Conservation (phyloP, 2,113 vertebrate species). For the Trogon melanurus region DNA sequence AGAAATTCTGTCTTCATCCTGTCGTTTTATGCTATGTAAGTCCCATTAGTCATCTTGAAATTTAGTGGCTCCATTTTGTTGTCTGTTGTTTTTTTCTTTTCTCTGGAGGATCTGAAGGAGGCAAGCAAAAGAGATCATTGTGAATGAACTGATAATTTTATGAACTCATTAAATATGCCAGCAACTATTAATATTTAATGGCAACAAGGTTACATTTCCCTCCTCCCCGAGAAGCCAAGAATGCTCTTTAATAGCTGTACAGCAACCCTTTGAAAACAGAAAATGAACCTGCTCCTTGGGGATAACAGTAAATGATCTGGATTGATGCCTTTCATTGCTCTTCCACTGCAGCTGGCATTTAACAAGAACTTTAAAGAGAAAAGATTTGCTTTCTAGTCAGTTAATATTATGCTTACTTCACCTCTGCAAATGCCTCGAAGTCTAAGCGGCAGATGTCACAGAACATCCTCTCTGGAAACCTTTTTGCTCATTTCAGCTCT, state of each 20-base stretch:
- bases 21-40: not conserved
- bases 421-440: not conserved
- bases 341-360: conserved; percentile 13
- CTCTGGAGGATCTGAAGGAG: not conserved
- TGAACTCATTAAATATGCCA: conserved; percentile 46
- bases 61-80: not conserved
- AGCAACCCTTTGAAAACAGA: conserved; percentile 17
- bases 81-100: not conserved
- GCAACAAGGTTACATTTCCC: not conserved
- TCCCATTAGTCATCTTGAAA: not conserved
- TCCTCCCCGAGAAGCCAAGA: not conserved
- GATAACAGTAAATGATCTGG: conserved; percentile 12
- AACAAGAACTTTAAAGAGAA: conserved; percentile 22
- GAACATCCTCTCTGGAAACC: not conserved
- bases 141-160: conserved; percentile 32
- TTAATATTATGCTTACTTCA: conserved; percentile 21
- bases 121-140: not conserved
- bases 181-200: conserved; percentile 58
- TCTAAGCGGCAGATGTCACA: conserved; percentile 12
- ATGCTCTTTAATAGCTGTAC: conserved; percentile 32
- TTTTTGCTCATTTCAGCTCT: not conserved
- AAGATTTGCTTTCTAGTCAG: conserved; percentile 25
- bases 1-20: not conserved
- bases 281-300: conserved; percentile 24
- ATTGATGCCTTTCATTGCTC: conserved; percentile 46